Base-by-base conservation (phyloP, 2,113 vertebrate species). In the Machaerirhynchus nigripectus region DNA sequence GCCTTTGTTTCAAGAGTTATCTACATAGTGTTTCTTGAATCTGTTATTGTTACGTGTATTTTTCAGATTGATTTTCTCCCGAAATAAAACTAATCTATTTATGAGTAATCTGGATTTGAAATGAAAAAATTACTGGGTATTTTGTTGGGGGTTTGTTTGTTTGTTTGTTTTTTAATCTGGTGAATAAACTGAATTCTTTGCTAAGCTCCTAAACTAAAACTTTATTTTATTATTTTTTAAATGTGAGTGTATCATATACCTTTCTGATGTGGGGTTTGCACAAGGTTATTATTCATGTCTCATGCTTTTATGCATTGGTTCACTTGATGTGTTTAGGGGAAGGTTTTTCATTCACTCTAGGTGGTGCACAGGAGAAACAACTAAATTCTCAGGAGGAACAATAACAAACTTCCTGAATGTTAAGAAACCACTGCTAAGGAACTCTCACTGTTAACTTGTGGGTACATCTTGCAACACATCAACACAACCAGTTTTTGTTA, bases 261-360 rank as follows among this genome's bases (percentile, higher is more conserved):
- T 37, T 28, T 67, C n/a, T 67, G 19, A 8, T n/a, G 17, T n/a
- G 8, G 2, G 2, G 4, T 47, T 94, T 80, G 11, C 22, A 12
- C 63, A 28, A 46, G 13, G 8, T 50, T 53, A 7, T 21, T 85
- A 17, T 49, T 78, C 1, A 17, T 59, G 16, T 74, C 21, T 37
- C 4, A 10, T 47, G 19, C 56, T 84, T 55, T 64, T n/a, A n/a
- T 47, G 40, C 19, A 24, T 7, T 23, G 23, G 19, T 65, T 39
- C n/a, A 27, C 23, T 39, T 1, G 1, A 9, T 0, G 1, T 9
- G 9, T 47, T 74, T 31, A 39, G n/a, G 28, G 22, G 11, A 55
- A 55, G 11, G 40, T 9, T 64, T 42, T 63, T 53, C 11, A 21
- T 55, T 33, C 15, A 22, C 27, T 63, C 26, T 46, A 39, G 33